These are phyloP conservation scores for Pleuronectes platessa DNA, from an alignment of 2,113 vertebrate species.

Conservation along the genomic window DNA sequence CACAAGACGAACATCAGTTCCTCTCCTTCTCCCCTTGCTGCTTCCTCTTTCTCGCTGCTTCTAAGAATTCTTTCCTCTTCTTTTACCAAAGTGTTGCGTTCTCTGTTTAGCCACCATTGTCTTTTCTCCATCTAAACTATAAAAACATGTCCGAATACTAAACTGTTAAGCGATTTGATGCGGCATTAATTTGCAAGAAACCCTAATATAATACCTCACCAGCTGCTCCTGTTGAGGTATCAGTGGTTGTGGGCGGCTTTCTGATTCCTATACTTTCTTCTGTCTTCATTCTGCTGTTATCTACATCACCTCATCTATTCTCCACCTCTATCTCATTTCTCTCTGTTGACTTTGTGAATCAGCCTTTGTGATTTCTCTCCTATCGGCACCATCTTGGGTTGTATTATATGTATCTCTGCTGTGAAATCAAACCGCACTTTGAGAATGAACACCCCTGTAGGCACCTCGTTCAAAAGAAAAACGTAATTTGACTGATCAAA, in stretches of 20 bases:
- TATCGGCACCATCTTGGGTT: not conserved
- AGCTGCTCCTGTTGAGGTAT: conserved; percentile 4
- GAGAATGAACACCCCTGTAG: not conserved
- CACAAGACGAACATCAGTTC: conserved; percentile 44
- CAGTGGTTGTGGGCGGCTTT: conserved; percentile 5
- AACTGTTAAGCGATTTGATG: not conserved
- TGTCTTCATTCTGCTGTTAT: conserved; percentile 37
- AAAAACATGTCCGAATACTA: too few relatives aligned
- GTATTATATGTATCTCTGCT: not conserved
- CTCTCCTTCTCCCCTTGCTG: not conserved
- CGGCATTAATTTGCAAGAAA: not conserved
- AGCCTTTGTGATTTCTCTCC: conserved; percentile 1
- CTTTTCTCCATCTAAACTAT: not conserved
- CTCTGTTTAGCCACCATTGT: not conserved
- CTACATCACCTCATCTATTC: conserved; percentile 20
- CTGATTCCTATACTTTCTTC: conserved; percentile 3
- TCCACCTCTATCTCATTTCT: not conserved
- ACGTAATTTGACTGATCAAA: not conserved
- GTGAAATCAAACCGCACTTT: not conserved
- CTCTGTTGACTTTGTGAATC: conserved; percentile 24
- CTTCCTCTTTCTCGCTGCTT: not conserved
- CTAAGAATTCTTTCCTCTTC: not conserved
- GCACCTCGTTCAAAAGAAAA: not conserved
- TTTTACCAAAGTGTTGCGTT: not conserved
- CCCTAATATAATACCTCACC: not conserved